phyloP scores from a whole-genome alignment of 2,888 invertebrate species.

The Pinctada fucata region DNA sequence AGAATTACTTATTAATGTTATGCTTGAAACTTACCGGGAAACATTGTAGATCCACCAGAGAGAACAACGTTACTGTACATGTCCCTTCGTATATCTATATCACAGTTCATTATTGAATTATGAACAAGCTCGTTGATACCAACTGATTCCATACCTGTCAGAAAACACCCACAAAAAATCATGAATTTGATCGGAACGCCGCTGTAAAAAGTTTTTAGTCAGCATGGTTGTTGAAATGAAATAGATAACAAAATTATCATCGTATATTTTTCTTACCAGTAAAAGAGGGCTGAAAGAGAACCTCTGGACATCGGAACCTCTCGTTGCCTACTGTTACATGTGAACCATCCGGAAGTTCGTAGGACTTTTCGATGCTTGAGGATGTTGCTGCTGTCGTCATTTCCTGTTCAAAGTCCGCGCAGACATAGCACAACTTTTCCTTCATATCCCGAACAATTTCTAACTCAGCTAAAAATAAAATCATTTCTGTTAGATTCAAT shows the following conservation, averaged over 20 bases:
- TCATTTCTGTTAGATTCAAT: neutral
- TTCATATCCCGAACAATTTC: slow-evolving; percentile 90
- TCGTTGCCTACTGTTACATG: slow-evolving; percentile 46
- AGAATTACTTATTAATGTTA: neutral
- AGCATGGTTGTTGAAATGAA: too few relatives aligned
- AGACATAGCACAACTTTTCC: slow-evolving; percentile 80
- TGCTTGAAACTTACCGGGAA: slow-evolving; percentile 86
- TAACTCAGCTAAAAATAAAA: slow-evolving; percentile 77
- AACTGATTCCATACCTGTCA: slow-evolving; percentile 23
- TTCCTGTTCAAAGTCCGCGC: slow-evolving; percentile 94
- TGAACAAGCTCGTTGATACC: slow-evolving; percentile 71
- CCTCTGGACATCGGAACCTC: slow-evolving; percentile 41
- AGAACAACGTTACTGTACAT: slow-evolving; percentile 81
- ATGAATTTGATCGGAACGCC: slow-evolving; percentile 59
- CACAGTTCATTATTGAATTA: slow-evolving; percentile 71
- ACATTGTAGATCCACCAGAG: slow-evolving; percentile 96
- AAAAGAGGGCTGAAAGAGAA: slow-evolving; percentile 26
- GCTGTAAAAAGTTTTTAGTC: too few relatives aligned
- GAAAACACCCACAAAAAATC: slow-evolving; percentile 46
- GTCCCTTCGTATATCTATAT: slow-evolving; percentile 71
- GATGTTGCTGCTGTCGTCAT: slow-evolving; percentile 80
- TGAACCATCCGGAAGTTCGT: slow-evolving; percentile 63
- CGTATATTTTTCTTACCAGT: slow-evolving; percentile 6
- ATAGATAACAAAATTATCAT: too few relatives aligned
- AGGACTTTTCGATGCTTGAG: slow-evolving; percentile 48